Percentiles rank a stretch among this genome's conserved stretches.
Conservation (phyloP, 1,140 invertebrate species). For the Pseudomyrmex dendroicus region DNA sequence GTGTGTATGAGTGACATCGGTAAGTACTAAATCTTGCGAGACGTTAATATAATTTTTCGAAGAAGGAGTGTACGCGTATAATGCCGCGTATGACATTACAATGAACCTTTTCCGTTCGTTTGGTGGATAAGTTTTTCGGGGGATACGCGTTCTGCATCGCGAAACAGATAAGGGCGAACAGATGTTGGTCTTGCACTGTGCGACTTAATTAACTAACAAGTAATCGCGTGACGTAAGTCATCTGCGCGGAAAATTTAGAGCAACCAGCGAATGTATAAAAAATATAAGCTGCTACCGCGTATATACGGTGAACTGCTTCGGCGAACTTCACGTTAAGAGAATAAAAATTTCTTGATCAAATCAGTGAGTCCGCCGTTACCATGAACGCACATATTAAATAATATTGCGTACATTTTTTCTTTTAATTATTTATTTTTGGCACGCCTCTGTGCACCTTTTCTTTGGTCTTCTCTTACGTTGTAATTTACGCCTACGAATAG, state of each 20-base stretch:
- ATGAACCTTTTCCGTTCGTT: conserved; percentile 19
- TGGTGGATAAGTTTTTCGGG: background rate
- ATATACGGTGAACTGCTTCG: too few relatives aligned
- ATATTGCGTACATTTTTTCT: too few relatives aligned
- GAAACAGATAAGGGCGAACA: conserved; percentile 23
- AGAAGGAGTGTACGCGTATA: background rate
- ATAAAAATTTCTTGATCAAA: background rate
- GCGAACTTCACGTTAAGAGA: background rate
- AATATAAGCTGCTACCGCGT: too few relatives aligned
- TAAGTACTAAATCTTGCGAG: conserved; percentile 28
- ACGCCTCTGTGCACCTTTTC: too few relatives aligned
- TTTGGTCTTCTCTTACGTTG: too few relatives aligned
- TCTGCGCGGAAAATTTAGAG: conserved; percentile 18
- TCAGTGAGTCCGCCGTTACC: background rate
- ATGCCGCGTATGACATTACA: background rate
- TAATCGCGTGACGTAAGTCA: conserved; percentile 45
- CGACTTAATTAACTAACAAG: conserved; percentile 49
- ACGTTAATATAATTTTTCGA: conserved; percentile 23
- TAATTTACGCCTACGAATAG: conserved; percentile 1
- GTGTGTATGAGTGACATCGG: background rate
- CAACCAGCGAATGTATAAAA: background rate
- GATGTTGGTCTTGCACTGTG: conserved; percentile 27
- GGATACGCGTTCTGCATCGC: conserved; percentile 36
- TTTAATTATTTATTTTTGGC: too few relatives aligned
- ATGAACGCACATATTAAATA: too few relatives aligned